These are phyloP conservation scores for Asbolus verrucosus DNA, from an alignment of 1,140 invertebrate genomes.

Conservation along the genomic window DNA sequence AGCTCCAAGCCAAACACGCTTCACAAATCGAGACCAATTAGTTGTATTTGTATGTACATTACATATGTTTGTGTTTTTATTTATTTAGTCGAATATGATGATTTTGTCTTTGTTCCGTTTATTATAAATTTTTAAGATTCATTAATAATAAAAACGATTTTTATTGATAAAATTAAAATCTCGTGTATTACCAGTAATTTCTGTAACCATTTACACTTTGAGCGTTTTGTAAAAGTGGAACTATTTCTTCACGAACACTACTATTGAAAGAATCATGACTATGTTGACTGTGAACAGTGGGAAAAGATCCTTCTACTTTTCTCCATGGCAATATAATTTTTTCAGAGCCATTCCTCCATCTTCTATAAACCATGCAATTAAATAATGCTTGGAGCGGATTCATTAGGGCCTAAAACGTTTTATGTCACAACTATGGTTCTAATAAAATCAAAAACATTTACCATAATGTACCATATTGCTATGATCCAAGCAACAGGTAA, in stretches of 20 bases:
- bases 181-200: conserved; percentile 9
- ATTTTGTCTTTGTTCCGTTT: conserved; percentile 29
- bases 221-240: conserved; percentile 22
- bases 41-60: conserved; percentile 1
- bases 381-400: conserved; percentile 87
- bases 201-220: conserved; percentile 33
- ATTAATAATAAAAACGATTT: neutral
- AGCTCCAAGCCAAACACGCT: conserved; percentile 51
- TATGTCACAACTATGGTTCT: no score
- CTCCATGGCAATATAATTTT: conserved; percentile 61
- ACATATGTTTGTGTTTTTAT: conserved; percentile 37
- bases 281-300: neutral
- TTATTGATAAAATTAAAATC: neutral
- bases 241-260: conserved; percentile 11
- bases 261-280: neutral
- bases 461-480: conserved; percentile 84
- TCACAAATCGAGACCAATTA: conserved; percentile 25
- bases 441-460: conserved; percentile 64
- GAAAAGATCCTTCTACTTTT: conserved; percentile 42
- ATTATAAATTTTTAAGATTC: conserved; percentile 3
- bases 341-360: conserved; percentile 70
- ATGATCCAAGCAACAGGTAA: conserved; percentile 77
- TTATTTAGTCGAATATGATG: conserved; percentile 37
- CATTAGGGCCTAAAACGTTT: conserved; percentile 76
- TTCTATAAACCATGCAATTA: conserved; percentile 81